These are phyloP conservation scores for Holothuria scabra DNA, from an alignment of 53 echinoderm and acorn worm genomes.

Conservation along the genomic window DNA sequence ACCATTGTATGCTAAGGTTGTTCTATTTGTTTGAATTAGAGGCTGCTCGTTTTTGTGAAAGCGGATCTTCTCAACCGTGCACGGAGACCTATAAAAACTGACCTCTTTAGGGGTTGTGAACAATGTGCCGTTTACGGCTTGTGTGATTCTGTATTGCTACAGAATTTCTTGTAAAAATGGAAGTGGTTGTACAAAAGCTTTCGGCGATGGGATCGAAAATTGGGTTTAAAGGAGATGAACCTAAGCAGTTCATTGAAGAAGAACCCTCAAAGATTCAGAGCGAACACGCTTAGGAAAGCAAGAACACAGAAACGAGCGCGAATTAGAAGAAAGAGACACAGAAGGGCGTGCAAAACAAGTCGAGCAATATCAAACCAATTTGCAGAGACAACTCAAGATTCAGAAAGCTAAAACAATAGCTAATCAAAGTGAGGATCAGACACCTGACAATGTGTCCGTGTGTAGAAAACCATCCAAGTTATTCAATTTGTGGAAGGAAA, in stretches of 20 bases:
- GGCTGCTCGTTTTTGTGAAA: too few species aligned
- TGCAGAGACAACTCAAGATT: not conserved
- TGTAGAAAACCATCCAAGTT: not conserved
- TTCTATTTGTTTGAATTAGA: too few species aligned
- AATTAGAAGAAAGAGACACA: not conserved
- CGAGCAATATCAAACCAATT: not conserved
- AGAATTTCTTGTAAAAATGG: too few species aligned
- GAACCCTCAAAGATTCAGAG: not conserved
- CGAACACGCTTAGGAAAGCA: not conserved
- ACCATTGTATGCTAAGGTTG: too few species aligned
- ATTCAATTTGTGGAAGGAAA: conserved; percentile 2
- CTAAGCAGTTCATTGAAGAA: conserved; percentile 2
- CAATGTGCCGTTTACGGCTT: too few species aligned
- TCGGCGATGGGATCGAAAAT: not conserved
- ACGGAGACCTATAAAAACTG: too few species aligned
- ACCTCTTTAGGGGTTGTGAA: too few species aligned
- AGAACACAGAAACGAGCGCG: not conserved
- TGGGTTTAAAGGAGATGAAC: not conserved
- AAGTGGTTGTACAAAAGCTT: not conserved
- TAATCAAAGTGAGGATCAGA: not conserved
- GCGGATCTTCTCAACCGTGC: too few species aligned
- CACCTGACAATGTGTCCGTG: not conserved
- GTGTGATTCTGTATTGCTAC: too few species aligned
- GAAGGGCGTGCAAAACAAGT: not conserved
- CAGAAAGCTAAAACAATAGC: not conserved